Conservation (phyloP, 2,797 vertebrate species). For the Enteromius trimaculatus region DNA sequence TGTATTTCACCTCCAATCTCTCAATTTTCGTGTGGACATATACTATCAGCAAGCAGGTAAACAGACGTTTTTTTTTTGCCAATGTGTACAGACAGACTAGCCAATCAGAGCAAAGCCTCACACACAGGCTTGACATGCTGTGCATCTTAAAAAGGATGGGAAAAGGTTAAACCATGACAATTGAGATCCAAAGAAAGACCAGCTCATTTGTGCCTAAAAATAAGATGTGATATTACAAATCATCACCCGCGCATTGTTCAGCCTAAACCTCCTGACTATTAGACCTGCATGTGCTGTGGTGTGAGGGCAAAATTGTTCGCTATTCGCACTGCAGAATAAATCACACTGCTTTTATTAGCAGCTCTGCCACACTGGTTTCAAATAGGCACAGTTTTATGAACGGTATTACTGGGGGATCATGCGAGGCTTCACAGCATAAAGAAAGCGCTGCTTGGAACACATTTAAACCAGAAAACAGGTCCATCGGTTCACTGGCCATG, state of each 20-base stretch:
- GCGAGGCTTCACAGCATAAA: constrained; percentile 19
- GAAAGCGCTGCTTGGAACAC: not conserved
- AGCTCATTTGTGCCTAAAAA: constrained; percentile 28
- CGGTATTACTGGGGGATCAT: constrained; percentile 6
- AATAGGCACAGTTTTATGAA: constrained; percentile 17
- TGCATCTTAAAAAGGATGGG: not conserved
- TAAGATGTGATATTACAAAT: constrained; percentile 46
- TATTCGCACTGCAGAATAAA: constrained; percentile 27
- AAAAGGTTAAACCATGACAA: constrained; percentile 13
- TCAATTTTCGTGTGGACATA: not conserved
- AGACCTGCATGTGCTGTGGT: not conserved
- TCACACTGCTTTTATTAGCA: constrained; percentile 36
- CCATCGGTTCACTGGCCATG: not conserved
- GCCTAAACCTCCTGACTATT: constrained; percentile 34
- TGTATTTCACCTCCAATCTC: not conserved
- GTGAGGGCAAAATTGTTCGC: constrained; percentile 9
- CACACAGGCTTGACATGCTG: not conserved
- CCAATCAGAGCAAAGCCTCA: constrained; percentile 13
- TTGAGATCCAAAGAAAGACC: constrained; percentile 2
- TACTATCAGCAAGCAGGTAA: not conserved
- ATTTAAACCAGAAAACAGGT: constrained; percentile 21
- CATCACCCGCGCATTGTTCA: constrained; percentile 35
- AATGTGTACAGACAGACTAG: not conserved
- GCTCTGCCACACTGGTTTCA: constrained; percentile 12
- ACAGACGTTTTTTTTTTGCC: not conserved